Evolutionary conservation across 2,113 vertebrate genomes (phyloP), one percentile per base, ranked within the genome.

Genomic region (Hydrolagus affinis): DNA sequence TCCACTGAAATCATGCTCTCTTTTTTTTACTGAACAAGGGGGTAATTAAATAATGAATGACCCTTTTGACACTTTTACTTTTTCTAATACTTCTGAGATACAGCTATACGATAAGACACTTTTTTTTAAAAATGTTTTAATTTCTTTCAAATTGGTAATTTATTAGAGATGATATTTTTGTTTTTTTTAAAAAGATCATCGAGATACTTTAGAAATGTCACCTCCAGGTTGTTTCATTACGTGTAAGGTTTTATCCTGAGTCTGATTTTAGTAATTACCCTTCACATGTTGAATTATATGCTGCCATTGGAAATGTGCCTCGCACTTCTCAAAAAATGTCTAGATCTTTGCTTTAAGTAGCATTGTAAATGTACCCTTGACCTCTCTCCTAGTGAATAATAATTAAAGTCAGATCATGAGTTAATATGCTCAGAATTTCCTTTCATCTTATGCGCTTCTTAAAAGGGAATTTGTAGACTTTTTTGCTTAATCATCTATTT

Each of bases 291-390:
- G 30, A 83, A 19, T 17, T 19, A 30, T 28, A 62, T 83, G 77
- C 64, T 28, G 25, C 77, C 64, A 25, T 23, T 64, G 77, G 60
- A 80, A 60, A 25, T 62, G 9, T 28, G 76, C 23, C 23, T 30
- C 66, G 77, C 19, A 28, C 77, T 28, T 64, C n/a, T 28, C 23
- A 60, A 64, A 66, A 17, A 62, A 83, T 62, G 12, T 23, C n/a
- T 80, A 12, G n/a, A 19, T 83, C 77, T n/a, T 83, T 66, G 25
- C 25, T 83, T 66, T 14, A 83, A 83, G 23, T 17, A 83, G 14
- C 77, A 64, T 9, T 83, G 8, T 8, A 30, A 66, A 64, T 11
- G 30, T 83, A 83, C 28, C 21, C 44, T 7, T 12, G 57, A n/a
- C n/a, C 21, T 60, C 59, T n/a, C 56, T 1, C 60, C 60, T 60